phyloP scores from a whole-genome alignment of 2,797 vertebrate genomes.

The Enteromius treurensis region DNA sequence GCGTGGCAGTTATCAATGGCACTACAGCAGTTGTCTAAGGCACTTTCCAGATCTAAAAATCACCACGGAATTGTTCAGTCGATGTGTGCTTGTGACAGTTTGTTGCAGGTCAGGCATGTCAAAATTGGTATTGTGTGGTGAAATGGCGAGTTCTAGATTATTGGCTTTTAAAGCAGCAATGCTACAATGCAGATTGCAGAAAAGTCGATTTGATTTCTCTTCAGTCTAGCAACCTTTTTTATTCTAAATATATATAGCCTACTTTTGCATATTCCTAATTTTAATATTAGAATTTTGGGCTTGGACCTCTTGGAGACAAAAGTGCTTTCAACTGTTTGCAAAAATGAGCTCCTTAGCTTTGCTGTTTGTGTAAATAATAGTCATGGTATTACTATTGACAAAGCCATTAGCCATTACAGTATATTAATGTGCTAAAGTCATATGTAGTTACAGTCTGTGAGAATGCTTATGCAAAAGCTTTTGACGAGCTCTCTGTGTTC shows the following conservation, averaged over 20 bases:
- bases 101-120: constrained; percentile 22
- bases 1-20: constrained; percentile 70
- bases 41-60: constrained; percentile 75
- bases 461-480: constrained; percentile 9
- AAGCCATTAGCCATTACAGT: constrained; percentile 10
- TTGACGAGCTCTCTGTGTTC: not conserved
- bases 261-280: not conserved
- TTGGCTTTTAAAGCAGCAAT: not conserved
- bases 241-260: not conserved
- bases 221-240: not conserved
- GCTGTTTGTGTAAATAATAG: constrained; percentile 11
- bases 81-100: constrained; percentile 3
- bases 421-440: constrained; percentile 17
- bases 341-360: not conserved
- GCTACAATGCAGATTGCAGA: not conserved
- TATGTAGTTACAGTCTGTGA: not conserved
- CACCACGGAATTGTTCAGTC: constrained; percentile 68
- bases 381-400: constrained; percentile 8
- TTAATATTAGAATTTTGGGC: not conserved
- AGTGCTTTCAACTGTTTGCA: not conserved
- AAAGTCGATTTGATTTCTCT: not conserved
- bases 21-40: constrained; percentile 60
- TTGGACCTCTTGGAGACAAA: not conserved
- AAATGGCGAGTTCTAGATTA: constrained; percentile 2
- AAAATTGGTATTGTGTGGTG: constrained; percentile 13